Conservation (phyloP, 2,113 vertebrate species). For the Chaetodon trifascialis region DNA sequence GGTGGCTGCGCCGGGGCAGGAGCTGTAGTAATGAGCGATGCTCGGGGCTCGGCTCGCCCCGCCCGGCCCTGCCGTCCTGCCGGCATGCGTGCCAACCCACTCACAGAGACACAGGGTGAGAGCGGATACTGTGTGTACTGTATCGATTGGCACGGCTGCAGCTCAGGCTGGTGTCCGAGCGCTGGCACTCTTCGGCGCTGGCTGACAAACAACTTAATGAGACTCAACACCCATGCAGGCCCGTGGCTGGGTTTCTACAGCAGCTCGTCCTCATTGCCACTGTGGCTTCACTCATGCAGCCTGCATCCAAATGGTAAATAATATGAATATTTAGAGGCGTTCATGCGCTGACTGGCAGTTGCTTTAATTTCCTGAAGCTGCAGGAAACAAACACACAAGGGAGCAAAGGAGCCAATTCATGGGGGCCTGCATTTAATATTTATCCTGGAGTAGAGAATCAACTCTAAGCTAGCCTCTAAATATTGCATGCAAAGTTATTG, state of each 20-base stretch:
- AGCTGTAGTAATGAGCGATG: constrained; percentile 13
- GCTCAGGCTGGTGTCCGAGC: constrained; percentile 59
- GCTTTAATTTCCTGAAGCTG: constrained; percentile 17
- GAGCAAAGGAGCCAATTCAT: neutral
- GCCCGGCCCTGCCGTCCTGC: constrained; percentile 31
- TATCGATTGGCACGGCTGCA: constrained; percentile 73
- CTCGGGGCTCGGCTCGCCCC: constrained; percentile 14
- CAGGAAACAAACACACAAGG: neutral
- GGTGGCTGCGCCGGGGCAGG: constrained; percentile 3
- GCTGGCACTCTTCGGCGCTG: constrained; percentile 51
- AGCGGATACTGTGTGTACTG: constrained; percentile 58
- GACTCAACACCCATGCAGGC: constrained; percentile 38
- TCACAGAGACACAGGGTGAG: constrained; percentile 48
- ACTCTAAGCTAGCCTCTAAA: neutral
- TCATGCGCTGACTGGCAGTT: constrained; percentile 4
- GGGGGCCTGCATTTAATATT: constrained; percentile 4
- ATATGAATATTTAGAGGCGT: constrained; percentile 7
- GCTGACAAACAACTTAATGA: constrained; percentile 66
- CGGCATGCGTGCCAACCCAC: constrained; percentile 56
- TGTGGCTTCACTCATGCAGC: constrained; percentile 19
- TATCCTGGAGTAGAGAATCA: neutral
- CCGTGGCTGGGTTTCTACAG: constrained; percentile 19
- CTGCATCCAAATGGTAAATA: constrained; percentile 2
- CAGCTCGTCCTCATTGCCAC: constrained; percentile 2
- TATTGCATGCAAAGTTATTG: neutral